phyloP scores from a whole-genome alignment of 2,797 vertebrate species.

The Oryzias sinensis region DNA sequence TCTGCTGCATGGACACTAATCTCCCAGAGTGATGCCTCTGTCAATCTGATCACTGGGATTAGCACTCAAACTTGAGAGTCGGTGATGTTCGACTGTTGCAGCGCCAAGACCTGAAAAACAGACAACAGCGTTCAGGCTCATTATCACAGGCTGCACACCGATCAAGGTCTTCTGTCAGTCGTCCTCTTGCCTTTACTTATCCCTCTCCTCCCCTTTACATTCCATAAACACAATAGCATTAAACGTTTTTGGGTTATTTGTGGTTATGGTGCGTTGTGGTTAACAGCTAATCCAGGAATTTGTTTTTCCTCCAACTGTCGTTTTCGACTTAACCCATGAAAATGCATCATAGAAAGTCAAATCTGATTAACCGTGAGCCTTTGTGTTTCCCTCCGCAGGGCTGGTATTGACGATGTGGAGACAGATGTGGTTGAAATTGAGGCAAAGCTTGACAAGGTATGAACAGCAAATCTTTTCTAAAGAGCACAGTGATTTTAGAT shows the following conservation, averaged over 20 bases:
- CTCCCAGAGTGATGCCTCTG: slow-evolving; percentile 48
- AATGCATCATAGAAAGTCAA: slow-evolving; percentile 16
- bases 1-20: slow-evolving; percentile 42
- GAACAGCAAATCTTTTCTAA: slow-evolving; percentile 10
- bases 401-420: slow-evolving; percentile 95
- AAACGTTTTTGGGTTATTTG: not conserved
- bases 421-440: slow-evolving; percentile 97
- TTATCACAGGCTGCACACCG: no score
- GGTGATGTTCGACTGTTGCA: slow-evolving; percentile 28
- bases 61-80: slow-evolving; percentile 35
- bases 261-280: slow-evolving; percentile 10
- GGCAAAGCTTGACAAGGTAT: slow-evolving; percentile 94
- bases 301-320: slow-evolving; percentile 16
- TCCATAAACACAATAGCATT: no score
- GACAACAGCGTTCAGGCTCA: not conserved
- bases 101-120: slow-evolving; percentile 8
- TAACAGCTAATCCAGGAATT: slow-evolving; percentile 26
- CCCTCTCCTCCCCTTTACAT: no score
- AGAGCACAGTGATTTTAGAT: not conserved
- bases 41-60: slow-evolving; percentile 47
- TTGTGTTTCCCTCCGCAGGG: slow-evolving; percentile 78
- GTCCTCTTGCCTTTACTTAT: no score
- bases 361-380: slow-evolving; percentile 33
- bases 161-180: no score
- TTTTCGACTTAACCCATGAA: slow-evolving; percentile 28